A percentile compares a stretch with the other conserved stretches of the same genome.
These are phyloP conservation scores for Noctua pronuba DNA, from an alignment of 2,888 invertebrate species.

Conservation along the genomic window DNA sequence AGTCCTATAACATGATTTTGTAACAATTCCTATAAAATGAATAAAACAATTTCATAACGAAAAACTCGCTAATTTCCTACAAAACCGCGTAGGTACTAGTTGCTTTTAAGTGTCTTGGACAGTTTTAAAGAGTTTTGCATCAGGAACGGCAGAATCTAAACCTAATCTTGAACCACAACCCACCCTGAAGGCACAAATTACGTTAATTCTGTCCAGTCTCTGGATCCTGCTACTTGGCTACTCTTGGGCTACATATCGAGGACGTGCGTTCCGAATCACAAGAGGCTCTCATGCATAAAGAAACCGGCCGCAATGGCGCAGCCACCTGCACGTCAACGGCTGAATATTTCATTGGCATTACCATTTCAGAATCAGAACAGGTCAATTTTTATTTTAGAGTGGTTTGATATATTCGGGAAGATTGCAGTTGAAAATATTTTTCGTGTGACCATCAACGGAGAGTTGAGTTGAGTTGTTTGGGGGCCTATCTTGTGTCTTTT, in stretches of 20 bases:
- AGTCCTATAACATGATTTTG: neutral
- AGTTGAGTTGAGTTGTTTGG: neutral
- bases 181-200: neutral
- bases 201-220: slow-evolving; percentile 8
- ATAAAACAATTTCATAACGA: neutral
- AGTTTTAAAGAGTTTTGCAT: neutral
- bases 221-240: slow-evolving; percentile 41
- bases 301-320: slow-evolving; percentile 79
- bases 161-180: neutral
- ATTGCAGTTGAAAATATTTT: slow-evolving; percentile 11
- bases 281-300: slow-evolving; percentile 88
- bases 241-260: slow-evolving; percentile 79
- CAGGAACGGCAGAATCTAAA: neutral
- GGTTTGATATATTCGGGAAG: slow-evolving; percentile 20
- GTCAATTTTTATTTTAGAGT: slow-evolving; percentile 56
- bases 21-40: neutral
- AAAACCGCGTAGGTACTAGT: neutral
- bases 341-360: slow-evolving; percentile 84
- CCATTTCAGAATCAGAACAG: slow-evolving; percentile 69
- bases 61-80: neutral
- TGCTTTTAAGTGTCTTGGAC: neutral
- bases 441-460: neutral
- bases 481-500: neutral
- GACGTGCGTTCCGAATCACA: slow-evolving; percentile 85
- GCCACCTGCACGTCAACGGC: slow-evolving; percentile 84